A percentile compares a stretch with the other conserved stretches of the same genome.
These are phyloP conservation scores for Scalopus aquaticus DNA, from an alignment of 2,113 vertebrate genomes.

Conservation along the genomic window DNA sequence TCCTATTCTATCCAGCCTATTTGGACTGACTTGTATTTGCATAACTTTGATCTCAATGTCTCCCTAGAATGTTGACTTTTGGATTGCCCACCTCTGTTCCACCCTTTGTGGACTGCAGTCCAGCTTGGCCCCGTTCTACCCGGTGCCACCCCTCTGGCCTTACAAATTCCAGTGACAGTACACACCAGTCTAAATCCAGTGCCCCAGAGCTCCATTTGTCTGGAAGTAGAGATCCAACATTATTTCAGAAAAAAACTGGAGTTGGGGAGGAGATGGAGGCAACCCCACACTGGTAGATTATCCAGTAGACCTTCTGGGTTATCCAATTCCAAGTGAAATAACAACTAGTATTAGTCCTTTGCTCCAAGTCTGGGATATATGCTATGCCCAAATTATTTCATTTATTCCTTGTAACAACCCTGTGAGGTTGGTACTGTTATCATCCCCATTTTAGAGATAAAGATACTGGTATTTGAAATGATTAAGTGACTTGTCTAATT, in stretches of 20 bases:
- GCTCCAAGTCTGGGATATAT: not conserved
- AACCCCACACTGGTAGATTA: not conserved
- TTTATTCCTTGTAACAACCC: not conserved
- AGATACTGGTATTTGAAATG: not conserved
- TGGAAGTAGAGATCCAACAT: not conserved
- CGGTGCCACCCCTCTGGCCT: not conserved
- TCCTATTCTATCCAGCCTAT: not conserved
- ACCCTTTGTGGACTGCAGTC: not conserved
- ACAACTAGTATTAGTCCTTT: not conserved
- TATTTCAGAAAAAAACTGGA: not conserved
- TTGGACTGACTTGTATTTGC: not conserved
- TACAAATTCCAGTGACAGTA: not conserved
- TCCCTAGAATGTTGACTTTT: not conserved
- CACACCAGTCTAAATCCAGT: not conserved
- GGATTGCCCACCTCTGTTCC: not conserved
- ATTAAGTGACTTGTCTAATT: not conserved
- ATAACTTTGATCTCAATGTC: constrained; percentile 11
- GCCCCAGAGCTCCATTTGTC: not conserved
- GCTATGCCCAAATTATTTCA: not conserved
- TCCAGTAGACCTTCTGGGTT: not conserved
- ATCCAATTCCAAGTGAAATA: not conserved
- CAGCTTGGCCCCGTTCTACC: not conserved
- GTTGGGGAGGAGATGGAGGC: not conserved
- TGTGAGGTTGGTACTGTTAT: constrained; percentile 1
- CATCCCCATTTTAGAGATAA: not conserved